Percentiles rank a stretch among this genome's conserved stretches.
Evolutionary conservation across 2,888 invertebrate species (phyloP).

Genomic region (Euplexia lucipara): DNA sequence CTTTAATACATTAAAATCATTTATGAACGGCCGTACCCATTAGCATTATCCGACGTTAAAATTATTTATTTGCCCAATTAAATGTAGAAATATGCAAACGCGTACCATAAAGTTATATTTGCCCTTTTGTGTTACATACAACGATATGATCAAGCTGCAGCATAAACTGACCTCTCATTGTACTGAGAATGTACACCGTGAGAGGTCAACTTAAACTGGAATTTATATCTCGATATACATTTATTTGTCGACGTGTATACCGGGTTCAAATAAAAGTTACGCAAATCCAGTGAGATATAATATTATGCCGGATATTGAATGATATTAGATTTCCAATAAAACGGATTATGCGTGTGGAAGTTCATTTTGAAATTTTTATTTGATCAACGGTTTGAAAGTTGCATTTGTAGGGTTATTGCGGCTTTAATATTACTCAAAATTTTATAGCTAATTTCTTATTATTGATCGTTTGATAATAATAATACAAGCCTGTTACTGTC

Average conservation of each 20-base stretch:
- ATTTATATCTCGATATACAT: no score
- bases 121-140: conserved; percentile 26
- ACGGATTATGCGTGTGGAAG: conserved; percentile 24
- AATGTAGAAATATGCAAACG: conserved; percentile 60
- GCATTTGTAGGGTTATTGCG: not conserved
- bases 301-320: conserved; percentile 35
- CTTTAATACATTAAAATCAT: conserved; percentile 35
- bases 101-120: conserved; percentile 45
- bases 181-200: not conserved
- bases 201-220: not conserved
- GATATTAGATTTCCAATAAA: conserved; percentile 48
- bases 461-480: no score
- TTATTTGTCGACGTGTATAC: not conserved
- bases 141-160: not conserved
- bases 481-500: no score
- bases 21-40: conserved; percentile 31
- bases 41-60: conserved; percentile 46
- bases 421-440: no score
- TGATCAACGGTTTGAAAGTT: conserved; percentile 10
- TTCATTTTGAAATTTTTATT: conserved; percentile 46
- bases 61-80: conserved; percentile 58
- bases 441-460: no score
- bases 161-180: not conserved
- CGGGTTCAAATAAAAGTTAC: conserved; percentile 51
- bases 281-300: conserved; percentile 39